These are phyloP conservation scores for Mesocentrotus franciscanus DNA, from an alignment of 53 echinoderm and acorn worm species.

Conservation along the genomic window DNA sequence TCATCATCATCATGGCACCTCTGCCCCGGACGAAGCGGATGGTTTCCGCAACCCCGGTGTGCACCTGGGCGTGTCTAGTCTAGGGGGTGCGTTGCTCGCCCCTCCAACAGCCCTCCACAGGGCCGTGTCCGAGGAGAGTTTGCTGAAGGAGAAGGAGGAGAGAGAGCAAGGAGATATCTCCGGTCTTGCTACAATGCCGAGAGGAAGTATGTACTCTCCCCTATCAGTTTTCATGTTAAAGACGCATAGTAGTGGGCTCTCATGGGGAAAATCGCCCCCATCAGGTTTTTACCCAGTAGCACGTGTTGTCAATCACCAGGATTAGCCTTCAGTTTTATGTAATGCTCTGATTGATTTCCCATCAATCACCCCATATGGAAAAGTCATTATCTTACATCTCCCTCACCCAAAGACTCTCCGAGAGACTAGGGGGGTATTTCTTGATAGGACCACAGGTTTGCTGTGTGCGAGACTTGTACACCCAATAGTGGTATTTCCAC, in stretches of 20 bases:
- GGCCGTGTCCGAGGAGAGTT: constrained; percentile 49
- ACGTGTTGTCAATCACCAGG: no score
- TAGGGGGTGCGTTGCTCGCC: not conserved
- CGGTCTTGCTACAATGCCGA: constrained; percentile 4
- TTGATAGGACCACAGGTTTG: no score
- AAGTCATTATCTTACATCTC: no score
- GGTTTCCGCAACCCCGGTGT: not conserved
- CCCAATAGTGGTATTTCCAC: no score
- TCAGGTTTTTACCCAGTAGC: not conserved
- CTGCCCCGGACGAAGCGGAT: not conserved
- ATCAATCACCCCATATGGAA: no score
- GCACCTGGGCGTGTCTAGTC: constrained; percentile 56
- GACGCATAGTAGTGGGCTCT: no score
- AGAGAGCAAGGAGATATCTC: not conserved
- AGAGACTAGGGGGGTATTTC: no score
- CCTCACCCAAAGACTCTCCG: no score
- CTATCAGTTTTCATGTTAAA: not conserved
- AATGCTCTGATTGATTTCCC: no score
- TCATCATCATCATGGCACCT: not conserved
- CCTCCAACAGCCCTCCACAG: not conserved
- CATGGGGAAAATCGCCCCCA: no score
- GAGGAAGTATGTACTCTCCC: constrained; percentile 29
- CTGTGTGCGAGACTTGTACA: no score
- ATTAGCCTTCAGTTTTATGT: no score
- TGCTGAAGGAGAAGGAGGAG: constrained; percentile 35